Conservation (phyloP, 23 tunicate genomes). For the Phallusia fumigata region DNA sequence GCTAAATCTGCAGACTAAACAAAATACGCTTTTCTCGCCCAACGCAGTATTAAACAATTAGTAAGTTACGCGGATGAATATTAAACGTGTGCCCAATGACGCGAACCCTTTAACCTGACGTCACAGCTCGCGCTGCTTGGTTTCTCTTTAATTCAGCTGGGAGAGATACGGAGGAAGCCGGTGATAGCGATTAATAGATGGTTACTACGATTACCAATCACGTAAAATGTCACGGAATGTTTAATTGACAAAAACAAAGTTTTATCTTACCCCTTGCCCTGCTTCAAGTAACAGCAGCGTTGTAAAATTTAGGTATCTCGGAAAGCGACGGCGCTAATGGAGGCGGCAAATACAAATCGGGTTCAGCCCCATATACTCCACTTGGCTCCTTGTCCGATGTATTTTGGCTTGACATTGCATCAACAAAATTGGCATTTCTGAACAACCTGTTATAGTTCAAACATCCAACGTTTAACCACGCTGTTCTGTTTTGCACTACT, state of each 20-base stretch:
- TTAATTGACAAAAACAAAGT: not conserved
- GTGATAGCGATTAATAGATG: not conserved
- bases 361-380: not conserved
- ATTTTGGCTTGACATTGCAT: not conserved
- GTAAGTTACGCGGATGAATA: not conserved
- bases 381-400: not conserved
- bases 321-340: not conserved
- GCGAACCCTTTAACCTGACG: conserved; percentile 2
- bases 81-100: not conserved
- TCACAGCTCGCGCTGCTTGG: not conserved
- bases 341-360: conserved; percentile 14
- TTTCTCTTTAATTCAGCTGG: conserved; percentile 1
- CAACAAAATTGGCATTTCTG: too few relatives aligned
- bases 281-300: not conserved
- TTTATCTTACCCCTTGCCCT: not conserved
- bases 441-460: too few relatives aligned
- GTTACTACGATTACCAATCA: not conserved
- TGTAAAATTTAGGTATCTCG: not conserved
- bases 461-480: too few relatives aligned
- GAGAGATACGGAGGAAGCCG: not conserved
- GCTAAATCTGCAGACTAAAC: too few relatives aligned
- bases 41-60: too few relatives aligned
- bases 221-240: not conserved
- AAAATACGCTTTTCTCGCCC: too few relatives aligned
- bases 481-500: too few relatives aligned